Conservation (phyloP, 2,888 invertebrate species). For the Chrysolina oricalcia region DNA sequence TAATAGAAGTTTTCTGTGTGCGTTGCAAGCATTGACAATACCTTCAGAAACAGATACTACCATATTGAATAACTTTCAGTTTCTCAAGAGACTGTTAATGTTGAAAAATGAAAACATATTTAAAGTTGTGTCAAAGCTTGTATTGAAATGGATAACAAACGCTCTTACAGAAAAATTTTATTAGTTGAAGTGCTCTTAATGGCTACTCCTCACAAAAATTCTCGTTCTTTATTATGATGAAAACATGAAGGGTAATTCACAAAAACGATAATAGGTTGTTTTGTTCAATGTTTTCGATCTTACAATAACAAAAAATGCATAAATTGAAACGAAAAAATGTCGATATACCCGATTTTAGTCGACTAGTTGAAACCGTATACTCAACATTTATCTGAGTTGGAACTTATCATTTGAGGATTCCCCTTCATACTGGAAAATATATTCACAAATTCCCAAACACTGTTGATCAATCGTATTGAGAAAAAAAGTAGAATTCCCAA, state of each 20-base stretch:
- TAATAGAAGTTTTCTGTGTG: slow-evolving; percentile 13
- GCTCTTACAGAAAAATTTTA: slow-evolving; percentile 19
- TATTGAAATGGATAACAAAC: not conserved
- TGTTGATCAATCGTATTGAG: not conserved
- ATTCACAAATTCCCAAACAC: not conserved
- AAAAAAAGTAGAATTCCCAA: slow-evolving; percentile 6
- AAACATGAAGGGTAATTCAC: not conserved
- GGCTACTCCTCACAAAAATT: not conserved
- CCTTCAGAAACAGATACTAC: no score
- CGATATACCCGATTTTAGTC: no score
- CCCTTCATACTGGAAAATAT: not conserved
- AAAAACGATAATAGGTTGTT: not conserved
- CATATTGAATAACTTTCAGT: not conserved
- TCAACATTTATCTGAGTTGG: not conserved
- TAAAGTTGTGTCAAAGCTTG: no score
- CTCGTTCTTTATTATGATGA: not conserved
- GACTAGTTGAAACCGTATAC: no score
- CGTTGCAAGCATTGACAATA: no score
- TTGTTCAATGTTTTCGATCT: not conserved
- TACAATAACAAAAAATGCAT: no score
- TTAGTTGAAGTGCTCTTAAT: slow-evolving; percentile 16
- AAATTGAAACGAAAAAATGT: no score
- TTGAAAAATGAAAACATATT: no score
- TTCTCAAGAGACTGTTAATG: not conserved
- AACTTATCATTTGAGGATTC: not conserved